A percentile compares a stretch with the other conserved stretches of the same genome.
These are phyloP conservation scores for Hippopotamus amphibius DNA, from an alignment of 2,113 vertebrate genomes.

Conservation along the genomic window DNA sequence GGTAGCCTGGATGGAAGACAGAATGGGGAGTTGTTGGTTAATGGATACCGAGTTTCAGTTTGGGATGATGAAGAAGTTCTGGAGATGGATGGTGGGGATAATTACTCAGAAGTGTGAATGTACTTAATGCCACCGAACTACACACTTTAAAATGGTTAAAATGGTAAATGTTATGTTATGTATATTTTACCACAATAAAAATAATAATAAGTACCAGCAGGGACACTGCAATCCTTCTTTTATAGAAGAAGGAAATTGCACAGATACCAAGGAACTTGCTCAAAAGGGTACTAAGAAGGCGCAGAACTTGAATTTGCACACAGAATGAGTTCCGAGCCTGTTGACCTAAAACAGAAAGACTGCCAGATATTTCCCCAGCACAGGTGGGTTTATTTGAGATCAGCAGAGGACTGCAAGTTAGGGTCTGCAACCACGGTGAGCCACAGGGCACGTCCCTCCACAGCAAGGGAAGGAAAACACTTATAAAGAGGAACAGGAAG, in stretches of 20 bases:
- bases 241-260: not conserved
- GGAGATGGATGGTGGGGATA: no score
- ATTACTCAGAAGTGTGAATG: no score
- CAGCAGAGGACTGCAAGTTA: no score
- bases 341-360: no score
- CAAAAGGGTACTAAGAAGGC: not conserved
- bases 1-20: not conserved
- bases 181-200: not conserved
- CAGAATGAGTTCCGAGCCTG: not conserved
- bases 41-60: not conserved
- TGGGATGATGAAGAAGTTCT: not conserved
- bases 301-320: not conserved
- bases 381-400: no score
- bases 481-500: no score
- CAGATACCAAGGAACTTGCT: not conserved
- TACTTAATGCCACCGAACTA: not conserved
- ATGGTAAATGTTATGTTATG: not conserved
- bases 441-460: no score
- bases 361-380: no score
- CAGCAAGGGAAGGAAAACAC: no score
- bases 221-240: not conserved
- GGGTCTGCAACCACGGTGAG: no score
- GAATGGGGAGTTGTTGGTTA: not conserved
- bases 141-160: not conserved
- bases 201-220: not conserved